Conservation (phyloP, 1,140 invertebrate species). For the Zaprionus davidi region DNA sequence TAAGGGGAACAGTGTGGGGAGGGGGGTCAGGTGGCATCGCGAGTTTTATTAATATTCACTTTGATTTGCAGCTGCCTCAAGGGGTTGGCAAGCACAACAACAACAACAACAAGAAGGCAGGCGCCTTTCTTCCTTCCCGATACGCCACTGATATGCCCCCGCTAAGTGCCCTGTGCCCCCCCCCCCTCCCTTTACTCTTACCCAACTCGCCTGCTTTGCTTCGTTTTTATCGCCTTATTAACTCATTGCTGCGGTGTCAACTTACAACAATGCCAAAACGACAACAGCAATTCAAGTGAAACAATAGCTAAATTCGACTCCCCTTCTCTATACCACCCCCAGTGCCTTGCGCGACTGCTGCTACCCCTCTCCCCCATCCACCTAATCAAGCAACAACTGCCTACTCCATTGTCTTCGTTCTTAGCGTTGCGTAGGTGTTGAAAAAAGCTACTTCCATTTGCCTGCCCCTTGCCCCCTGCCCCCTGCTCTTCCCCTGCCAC, state of each 20-base stretch:
- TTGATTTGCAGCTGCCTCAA: slow-evolving; percentile 33
- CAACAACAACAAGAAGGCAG: no score
- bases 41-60: slow-evolving; percentile 16
- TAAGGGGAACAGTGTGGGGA: background rate
- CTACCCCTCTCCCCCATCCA: background rate
- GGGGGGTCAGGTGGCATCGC: background rate
- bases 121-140: background rate
- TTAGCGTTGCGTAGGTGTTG: slow-evolving; percentile 43
- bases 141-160: background rate
- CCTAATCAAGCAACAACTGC: slow-evolving; percentile 26
- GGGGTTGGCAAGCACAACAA: slow-evolving; percentile 1
- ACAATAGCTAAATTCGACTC: slow-evolving; percentile 64
- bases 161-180: background rate
- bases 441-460: slow-evolving; percentile 38
- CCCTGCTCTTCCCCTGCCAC: background rate
- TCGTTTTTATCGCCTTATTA: slow-evolving; percentile 74
- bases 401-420: slow-evolving; percentile 27
- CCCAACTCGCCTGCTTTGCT: background rate
- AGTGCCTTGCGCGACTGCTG: no score
- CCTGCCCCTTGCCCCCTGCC: background rate
- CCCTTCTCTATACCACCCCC: background rate
- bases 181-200: background rate
- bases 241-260: slow-evolving; percentile 79
- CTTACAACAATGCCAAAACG: slow-evolving; percentile 60
- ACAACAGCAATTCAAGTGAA: slow-evolving; percentile 41